These are phyloP conservation scores for Melitaea cinxia DNA, from an alignment of 1,140 invertebrate species.

Conservation along the genomic window DNA sequence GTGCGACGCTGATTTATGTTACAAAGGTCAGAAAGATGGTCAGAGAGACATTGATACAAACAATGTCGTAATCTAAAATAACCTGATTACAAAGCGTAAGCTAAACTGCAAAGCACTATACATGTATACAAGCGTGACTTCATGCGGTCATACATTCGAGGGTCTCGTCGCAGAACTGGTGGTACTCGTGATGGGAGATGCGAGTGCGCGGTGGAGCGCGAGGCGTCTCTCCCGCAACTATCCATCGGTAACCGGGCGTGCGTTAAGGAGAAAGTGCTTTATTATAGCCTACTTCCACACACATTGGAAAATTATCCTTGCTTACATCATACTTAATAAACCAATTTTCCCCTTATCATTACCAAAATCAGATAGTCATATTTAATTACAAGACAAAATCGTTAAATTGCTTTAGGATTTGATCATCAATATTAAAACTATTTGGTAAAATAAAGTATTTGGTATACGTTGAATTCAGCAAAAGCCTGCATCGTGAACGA, in stretches of 20 bases:
- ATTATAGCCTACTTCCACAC: conserved; percentile 25
- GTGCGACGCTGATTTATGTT: too few species aligned
- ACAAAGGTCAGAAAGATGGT: too few species aligned
- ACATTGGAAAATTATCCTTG: conserved; percentile 1
- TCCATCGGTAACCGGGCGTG: conserved; percentile 19
- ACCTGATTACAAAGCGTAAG: conserved; percentile 10
- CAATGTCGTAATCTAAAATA: too few species aligned
- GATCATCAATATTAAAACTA: background rate
- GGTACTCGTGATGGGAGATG: conserved; percentile 87
- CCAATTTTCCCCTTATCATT: background rate
- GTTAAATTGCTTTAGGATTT: too few species aligned
- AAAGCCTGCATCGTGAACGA: conserved; percentile 12
- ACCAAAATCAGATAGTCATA: too few species aligned
- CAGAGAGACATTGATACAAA: too few species aligned
- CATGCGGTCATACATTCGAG: conserved; percentile 86
- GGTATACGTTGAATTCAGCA: background rate
- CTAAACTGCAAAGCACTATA: conserved; percentile 14
- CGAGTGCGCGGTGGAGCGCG: conserved; percentile 76
- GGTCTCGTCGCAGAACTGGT: conserved; percentile 88
- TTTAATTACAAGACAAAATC: too few species aligned
- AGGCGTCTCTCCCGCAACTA: conserved; percentile 58
- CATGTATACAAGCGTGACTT: conserved; percentile 12
- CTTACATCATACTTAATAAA: background rate
- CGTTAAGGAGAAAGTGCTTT: conserved; percentile 41
- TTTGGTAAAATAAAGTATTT: too few species aligned